Percentiles rank a stretch among this genome's conserved stretches.
These are phyloP conservation scores for Tachypleus tridentatus DNA, from an alignment of 1,140 invertebrate species.

Conservation along the genomic window DNA sequence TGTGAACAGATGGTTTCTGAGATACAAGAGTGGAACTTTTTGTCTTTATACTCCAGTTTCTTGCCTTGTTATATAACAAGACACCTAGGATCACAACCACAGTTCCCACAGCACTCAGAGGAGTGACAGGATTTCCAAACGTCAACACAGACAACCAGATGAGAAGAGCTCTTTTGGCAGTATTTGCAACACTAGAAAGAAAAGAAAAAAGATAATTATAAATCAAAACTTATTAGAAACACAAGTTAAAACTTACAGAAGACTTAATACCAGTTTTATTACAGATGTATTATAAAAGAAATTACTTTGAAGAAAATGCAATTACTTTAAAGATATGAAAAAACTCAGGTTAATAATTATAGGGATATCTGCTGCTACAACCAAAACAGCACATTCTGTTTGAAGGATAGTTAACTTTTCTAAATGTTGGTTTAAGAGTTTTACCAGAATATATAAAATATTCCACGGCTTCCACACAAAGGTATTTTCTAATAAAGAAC, in stretches of 20 bases:
- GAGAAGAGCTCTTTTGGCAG: conserved; percentile 65
- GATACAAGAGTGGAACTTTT: too few relatives aligned
- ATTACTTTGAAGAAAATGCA: too few relatives aligned
- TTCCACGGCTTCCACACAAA: too few relatives aligned
- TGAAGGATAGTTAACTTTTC: too few relatives aligned
- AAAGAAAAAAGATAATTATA: conserved; percentile 15
- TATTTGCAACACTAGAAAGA: conserved; percentile 65
- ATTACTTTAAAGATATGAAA: background rate
- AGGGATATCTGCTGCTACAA: too few relatives aligned
- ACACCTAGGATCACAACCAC: conserved; percentile 61
- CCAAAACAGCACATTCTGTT: too few relatives aligned
- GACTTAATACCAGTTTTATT: too few relatives aligned
- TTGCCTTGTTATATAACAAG: conserved; percentile 51
- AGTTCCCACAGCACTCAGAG: conserved; percentile 61
- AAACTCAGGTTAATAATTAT: background rate
- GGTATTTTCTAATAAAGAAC: too few relatives aligned
- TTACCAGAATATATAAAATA: too few relatives aligned
- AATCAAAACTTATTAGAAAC: conserved; percentile 8
- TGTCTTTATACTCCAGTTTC: background rate
- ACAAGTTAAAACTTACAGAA: background rate
- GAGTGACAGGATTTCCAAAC: conserved; percentile 65
- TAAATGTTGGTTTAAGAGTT: too few relatives aligned
- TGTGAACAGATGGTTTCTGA: too few relatives aligned
- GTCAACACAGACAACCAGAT: conserved; percentile 71
- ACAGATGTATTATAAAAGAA: too few relatives aligned